Evolutionary conservation across 2,888 invertebrate species (phyloP).

Genomic region (Oscheius onirici): DNA sequence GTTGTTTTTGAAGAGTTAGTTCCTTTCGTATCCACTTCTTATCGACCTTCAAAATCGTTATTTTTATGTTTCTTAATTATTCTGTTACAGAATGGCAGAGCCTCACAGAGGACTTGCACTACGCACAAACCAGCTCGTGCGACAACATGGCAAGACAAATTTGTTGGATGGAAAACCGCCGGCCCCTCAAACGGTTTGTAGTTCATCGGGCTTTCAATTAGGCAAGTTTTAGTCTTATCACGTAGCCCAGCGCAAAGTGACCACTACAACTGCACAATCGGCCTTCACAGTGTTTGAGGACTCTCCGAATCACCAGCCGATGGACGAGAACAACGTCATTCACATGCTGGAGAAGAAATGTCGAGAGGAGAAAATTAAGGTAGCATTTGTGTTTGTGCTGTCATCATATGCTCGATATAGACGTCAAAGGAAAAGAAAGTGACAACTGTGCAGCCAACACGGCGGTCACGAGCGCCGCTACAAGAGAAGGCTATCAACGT

Average conservation of each 20-base stretch:
- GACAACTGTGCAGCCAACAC: no score
- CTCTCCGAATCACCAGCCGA: not conserved
- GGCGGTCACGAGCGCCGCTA: no score
- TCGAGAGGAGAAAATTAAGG: constrained; percentile 14
- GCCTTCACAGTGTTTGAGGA: constrained; percentile 21
- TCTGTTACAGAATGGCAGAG: constrained; percentile 18
- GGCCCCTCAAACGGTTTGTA: not conserved
- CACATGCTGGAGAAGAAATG: constrained; percentile 29
- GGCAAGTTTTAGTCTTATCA: not conserved
- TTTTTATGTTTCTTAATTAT: not conserved
- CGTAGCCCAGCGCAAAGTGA: not conserved
- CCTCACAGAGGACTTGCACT: not conserved
- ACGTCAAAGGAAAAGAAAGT: no score
- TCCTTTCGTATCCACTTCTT: no score
- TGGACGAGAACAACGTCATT: constrained; percentile 31
- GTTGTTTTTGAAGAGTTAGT: no score
- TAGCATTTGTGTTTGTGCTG: no score
- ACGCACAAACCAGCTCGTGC: constrained; percentile 10
- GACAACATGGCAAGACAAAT: constrained; percentile 23
- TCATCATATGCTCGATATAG: no score
- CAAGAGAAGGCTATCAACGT: not conserved
- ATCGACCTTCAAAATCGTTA: no score
- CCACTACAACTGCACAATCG: not conserved
- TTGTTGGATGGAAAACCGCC: not conserved
- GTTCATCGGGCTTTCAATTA: no score